A percentile compares a stretch with the other conserved stretches of the same genome.
These are phyloP conservation scores for Setophaga coronata DNA, from an alignment of 2,113 vertebrate species.

Conservation along the genomic window DNA sequence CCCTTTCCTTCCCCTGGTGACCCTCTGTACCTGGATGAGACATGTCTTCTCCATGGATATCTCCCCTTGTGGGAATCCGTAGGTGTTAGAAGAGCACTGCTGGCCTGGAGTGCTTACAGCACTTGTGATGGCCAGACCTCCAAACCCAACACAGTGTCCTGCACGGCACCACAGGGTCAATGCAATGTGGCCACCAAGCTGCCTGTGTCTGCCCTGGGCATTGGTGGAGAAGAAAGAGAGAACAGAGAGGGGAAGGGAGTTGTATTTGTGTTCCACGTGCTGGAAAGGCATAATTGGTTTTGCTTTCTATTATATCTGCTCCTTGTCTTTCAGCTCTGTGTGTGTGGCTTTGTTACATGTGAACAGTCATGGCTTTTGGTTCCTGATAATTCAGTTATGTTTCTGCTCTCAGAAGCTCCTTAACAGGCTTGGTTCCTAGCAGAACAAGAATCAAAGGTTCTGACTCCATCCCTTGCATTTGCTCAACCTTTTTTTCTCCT, in stretches of 20 bases:
- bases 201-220: neutral
- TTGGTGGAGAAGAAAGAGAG: neutral
- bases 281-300: neutral
- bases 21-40: neutral
- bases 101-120: neutral
- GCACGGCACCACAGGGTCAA: neutral
- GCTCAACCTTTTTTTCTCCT: neutral
- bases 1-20: neutral
- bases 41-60: neutral
- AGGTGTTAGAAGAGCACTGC: neutral
- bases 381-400: neutral
- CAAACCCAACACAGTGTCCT: neutral
- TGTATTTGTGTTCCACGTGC: neutral
- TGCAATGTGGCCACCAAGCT: neutral
- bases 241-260: neutral
- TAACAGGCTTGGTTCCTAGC: neutral
- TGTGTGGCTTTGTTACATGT: fast-evolving
- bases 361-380: fast-evolving
- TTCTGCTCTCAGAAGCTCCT: neutral
- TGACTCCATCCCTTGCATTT: neutral
- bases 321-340: neutral
- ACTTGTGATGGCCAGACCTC: neutral
- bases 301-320: neutral
- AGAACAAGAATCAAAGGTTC: neutral
- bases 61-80: fast-evolving